These are phyloP conservation scores for Neoseiulus cucumeris DNA, from an alignment of 1,140 invertebrate genomes.

Conservation along the genomic window DNA sequence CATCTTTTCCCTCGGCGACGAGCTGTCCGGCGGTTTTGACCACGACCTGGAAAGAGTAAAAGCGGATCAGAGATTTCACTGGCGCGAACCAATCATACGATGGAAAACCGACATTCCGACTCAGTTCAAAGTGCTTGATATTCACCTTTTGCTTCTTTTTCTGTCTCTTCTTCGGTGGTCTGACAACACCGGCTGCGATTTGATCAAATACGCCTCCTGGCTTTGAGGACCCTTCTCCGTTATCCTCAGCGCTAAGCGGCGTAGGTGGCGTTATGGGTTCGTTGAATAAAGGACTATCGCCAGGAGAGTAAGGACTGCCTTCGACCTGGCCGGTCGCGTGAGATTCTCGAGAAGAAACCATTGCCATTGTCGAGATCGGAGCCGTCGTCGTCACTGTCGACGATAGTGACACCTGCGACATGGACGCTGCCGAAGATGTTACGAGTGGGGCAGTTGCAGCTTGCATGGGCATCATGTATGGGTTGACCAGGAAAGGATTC, in stretches of 20 bases:
- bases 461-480: neutral
- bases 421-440: conserved; percentile 22
- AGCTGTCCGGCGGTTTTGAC: conserved; percentile 4
- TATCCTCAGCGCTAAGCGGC: conserved; percentile 2
- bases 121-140: no score
- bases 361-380: neutral
- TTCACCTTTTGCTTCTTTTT: conserved; percentile 4
- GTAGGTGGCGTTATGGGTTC: conserved; percentile 1
- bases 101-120: no score
- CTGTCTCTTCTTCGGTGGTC: neutral
- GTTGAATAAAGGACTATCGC: conserved; percentile 4
- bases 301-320: conserved; percentile 8
- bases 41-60: neutral
- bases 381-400: conserved; percentile 19
- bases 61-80: no score
- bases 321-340: neutral
- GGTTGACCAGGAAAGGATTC: neutral
- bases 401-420: conserved; percentile 12
- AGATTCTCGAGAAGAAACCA: neutral
- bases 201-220: conserved; percentile 2
- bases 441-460: conserved; percentile 15
- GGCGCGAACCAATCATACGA: no score
- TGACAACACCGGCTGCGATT: neutral
- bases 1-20: neutral
- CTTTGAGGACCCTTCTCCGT: neutral